These are phyloP conservation scores for Perodicticus potto DNA, from an alignment of 2,797 vertebrate genomes.

Conservation along the genomic window DNA sequence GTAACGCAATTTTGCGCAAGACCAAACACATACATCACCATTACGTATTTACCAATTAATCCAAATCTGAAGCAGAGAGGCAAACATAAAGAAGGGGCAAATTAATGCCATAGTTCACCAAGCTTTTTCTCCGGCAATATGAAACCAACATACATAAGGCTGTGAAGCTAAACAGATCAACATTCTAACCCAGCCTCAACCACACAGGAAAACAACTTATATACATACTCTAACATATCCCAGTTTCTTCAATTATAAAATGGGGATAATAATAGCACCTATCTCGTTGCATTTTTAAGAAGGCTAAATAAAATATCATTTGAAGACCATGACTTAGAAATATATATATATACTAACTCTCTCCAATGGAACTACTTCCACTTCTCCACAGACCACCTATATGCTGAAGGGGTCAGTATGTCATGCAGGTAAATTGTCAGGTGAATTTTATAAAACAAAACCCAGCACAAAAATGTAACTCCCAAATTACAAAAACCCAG, in stretches of 20 bases:
- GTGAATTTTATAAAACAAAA: slow-evolving; percentile 61
- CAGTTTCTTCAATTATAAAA: not conserved
- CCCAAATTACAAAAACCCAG: slow-evolving; percentile 31
- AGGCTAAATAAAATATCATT: slow-evolving; percentile 49
- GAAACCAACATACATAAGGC: not conserved
- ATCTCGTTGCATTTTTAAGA: not conserved
- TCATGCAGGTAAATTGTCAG: not conserved
- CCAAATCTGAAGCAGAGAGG: slow-evolving; percentile 27
- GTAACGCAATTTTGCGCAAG: slow-evolving; percentile 4
- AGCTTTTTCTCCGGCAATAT: slow-evolving; percentile 13
- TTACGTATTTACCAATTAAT: not conserved
- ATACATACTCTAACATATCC: not conserved
- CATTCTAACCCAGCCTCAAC: not conserved
- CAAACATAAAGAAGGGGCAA: not conserved
- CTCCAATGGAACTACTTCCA: not conserved
- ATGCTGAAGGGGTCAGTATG: not conserved
- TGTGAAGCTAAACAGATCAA: not conserved
- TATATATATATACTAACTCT: not conserved
- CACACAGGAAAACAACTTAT: slow-evolving; percentile 6
- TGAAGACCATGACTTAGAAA: slow-evolving; percentile 23
- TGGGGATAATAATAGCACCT: not conserved
- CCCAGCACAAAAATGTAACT: slow-evolving; percentile 19
- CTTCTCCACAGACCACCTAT: slow-evolving; percentile 21
- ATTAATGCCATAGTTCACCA: not conserved
- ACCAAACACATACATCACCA: slow-evolving; percentile 40